A percentile compares a stretch with the other conserved stretches of the same genome.
Conservation (phyloP, 2,113 vertebrate species). For the Albula goreensis region DNA sequence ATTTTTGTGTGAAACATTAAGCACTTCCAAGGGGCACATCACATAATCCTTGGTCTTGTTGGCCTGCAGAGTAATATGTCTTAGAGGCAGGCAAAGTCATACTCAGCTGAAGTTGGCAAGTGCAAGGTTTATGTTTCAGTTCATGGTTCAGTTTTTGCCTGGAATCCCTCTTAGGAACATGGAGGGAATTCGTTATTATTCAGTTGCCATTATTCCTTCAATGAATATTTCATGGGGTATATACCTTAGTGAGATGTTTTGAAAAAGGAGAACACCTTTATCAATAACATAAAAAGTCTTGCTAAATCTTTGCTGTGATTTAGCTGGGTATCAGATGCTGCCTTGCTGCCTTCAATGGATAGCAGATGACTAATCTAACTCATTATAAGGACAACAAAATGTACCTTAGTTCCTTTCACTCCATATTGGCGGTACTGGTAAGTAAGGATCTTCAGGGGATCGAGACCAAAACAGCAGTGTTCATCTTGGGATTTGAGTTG, state of each 20-base stretch:
- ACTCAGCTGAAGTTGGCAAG: not conserved
- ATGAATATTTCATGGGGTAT: not conserved
- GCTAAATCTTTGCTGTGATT: not conserved
- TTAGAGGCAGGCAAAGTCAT: not conserved
- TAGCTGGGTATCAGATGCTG: not conserved
- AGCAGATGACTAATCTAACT: not conserved
- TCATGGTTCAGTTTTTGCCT: not conserved
- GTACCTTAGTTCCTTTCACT: not conserved
- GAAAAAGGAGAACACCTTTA: not conserved
- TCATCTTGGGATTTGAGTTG: too few relatives aligned
- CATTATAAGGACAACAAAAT: not conserved
- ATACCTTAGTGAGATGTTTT: not conserved
- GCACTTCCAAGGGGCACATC: not conserved
- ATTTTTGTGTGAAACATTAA: not conserved
- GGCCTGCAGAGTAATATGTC: not conserved
- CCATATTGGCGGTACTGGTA: not conserved
- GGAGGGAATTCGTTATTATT: not conserved
- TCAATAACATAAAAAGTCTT: not conserved
- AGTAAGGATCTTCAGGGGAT: not conserved
- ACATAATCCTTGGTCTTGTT: not conserved
- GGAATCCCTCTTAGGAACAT: not conserved
- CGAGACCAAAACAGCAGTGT: too few relatives aligned
- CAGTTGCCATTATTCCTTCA: not conserved
- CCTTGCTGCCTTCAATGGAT: not conserved
- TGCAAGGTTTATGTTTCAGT: not conserved